Conservation (phyloP, 2,888 invertebrate species). For the Spilarctia lutea region DNA sequence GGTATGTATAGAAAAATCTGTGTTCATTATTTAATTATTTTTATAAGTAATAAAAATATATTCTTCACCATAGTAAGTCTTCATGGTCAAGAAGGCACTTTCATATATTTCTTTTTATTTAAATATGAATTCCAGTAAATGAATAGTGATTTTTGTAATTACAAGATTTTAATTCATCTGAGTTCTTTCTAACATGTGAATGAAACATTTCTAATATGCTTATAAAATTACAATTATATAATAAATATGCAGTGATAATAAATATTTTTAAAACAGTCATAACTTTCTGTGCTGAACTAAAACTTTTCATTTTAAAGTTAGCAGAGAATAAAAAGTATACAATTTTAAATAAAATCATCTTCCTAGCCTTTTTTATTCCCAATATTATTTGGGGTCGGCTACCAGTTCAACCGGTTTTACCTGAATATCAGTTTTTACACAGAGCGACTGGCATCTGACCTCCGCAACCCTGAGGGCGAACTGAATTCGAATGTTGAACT, state of each 20-base stretch:
- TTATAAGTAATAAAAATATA: not conserved
- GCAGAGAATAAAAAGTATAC: not conserved
- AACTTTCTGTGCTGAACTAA: not conserved
- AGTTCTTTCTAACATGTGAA: not conserved
- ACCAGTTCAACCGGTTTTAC: too few species aligned
- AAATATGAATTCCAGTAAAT: not conserved
- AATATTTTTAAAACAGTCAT: not conserved
- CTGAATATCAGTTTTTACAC: too few species aligned
- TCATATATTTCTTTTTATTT: not conserved
- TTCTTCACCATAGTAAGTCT: not conserved
- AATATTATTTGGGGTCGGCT: too few species aligned
- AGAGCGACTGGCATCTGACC: too few species aligned
- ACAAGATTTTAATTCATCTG: not conserved
- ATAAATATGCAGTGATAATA: not conserved
- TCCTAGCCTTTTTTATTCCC: too few species aligned
- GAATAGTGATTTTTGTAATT: not conserved
- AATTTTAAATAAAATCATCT: not conserved
- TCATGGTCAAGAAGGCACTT: not conserved
- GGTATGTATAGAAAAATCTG: not conserved
- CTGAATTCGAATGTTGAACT: too few species aligned
- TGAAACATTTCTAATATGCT: not conserved
- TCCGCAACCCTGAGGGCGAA: too few species aligned
- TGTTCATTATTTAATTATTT: not conserved
- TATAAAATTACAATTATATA: too few species aligned
- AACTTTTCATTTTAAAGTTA: not conserved